Evolutionary conservation across 1,140 invertebrate species (phyloP), one percentile per base, ranked within the genome.

Genomic region (Telenomus remus): DNA sequence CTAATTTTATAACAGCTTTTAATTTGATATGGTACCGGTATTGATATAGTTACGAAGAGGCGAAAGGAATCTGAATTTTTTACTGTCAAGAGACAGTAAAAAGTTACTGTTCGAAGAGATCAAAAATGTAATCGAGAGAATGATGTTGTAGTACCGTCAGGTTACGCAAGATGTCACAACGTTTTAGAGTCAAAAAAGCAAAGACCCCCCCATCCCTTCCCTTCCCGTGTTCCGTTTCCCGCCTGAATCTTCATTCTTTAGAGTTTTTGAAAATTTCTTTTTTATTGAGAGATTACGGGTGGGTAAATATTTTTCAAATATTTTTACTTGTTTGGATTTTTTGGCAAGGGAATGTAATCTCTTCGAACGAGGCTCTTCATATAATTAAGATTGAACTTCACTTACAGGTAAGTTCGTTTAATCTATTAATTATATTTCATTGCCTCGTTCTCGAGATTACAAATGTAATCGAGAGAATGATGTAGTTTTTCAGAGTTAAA

Each of bases 291-390:
- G 39, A 55, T 55, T 55, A 50, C 48, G 48, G 48, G 48, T n/a
- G 35, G 12, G 37, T 10, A 42, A 27, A 51, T n/a, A 51, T 9
- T 54, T 54, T 54, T 54, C 5, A 6, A 35, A 35, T 35, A 10
- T 35, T 6, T 35, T 35, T 10, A 35, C 10, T 47, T 57, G 13
- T 13, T 11, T 19, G 8, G 12, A 16, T 56, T 60, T 39, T 44
- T 19, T 53, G 51, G 37, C 19, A 19, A 8, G 15, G 59, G 59
- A n/a, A 33, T 14, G 37, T 64, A 53, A 64, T 64, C 60, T 51
- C 50, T 64, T 64, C 50, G 42, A 53, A 64, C 50, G 60, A 64
- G 49, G 49, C 48, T 46, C 12, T 53, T 53, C 35, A 53, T 55
- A 55, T 55, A 55, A 55, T 55, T 27, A 55, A 13, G 53, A 55